phyloP scores from a whole-genome alignment of 2,888 invertebrate genomes.

The Aspidiotus destructor region DNA sequence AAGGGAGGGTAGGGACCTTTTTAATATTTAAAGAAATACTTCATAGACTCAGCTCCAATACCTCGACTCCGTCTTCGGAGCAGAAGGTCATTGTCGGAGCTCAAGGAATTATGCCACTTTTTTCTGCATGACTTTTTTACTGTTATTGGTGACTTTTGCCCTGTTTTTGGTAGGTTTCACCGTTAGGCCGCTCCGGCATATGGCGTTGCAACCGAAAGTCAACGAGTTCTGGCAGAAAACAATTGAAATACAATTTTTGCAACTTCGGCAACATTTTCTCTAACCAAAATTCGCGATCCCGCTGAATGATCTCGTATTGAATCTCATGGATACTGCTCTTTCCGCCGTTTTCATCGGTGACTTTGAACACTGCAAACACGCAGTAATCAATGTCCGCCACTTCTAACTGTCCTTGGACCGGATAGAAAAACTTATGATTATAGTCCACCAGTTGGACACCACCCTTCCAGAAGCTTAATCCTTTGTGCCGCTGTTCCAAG shows the following conservation, averaged over 20 bases:
- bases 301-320: background rate
- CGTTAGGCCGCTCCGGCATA: too few species aligned
- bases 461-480: background rate
- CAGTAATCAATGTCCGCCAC: background rate
- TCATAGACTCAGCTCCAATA: too few species aligned
- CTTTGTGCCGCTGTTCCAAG: background rate
- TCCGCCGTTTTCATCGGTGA: background rate
- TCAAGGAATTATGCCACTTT: too few species aligned
- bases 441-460: background rate
- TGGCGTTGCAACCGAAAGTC: background rate
- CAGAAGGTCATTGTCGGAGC: too few species aligned
- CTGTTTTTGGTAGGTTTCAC: too few species aligned
- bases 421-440: background rate
- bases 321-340: background rate
- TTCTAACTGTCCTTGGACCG: background rate
- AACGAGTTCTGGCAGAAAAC: background rate
- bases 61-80: too few species aligned
- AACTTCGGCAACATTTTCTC: background rate
- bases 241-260: background rate
- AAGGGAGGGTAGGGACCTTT: too few species aligned
- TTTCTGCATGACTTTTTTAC: too few species aligned
- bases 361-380: background rate
- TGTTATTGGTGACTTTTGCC: too few species aligned
- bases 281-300: background rate
- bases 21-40: too few species aligned